phyloP scores from a whole-genome alignment of 2,113 vertebrate species.

The Pachypanchax playfairii region DNA sequence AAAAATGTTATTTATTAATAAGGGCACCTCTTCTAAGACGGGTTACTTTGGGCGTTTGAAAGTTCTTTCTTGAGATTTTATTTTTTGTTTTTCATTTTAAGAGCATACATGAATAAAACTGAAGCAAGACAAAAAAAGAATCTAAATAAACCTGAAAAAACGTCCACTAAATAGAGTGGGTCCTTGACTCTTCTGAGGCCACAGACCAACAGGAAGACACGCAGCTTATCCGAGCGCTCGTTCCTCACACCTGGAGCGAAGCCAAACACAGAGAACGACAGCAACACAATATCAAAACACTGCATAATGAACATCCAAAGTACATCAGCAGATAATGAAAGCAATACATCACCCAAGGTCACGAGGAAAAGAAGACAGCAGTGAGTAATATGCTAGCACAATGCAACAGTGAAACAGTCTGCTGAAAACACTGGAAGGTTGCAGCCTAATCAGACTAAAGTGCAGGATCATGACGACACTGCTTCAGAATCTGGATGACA shows the following conservation, averaged over 20 bases:
- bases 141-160: constrained; percentile 81
- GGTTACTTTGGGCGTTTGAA: neutral
- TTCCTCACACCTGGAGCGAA: constrained; percentile 74
- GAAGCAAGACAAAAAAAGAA: neutral
- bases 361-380: constrained; percentile 65
- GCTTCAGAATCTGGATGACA: constrained; percentile 14
- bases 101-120: neutral
- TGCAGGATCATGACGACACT: constrained; percentile 31
- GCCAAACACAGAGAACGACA: constrained; percentile 58
- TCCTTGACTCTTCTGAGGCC: constrained; percentile 91
- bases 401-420: constrained; percentile 59
- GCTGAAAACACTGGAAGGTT: constrained; percentile 49
- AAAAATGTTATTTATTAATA: constrained; percentile 35
- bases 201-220: constrained; percentile 86
- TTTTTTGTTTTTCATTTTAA: neutral
- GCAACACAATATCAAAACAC: constrained; percentile 65
- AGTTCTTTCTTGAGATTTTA: neutral
- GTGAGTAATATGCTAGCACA: constrained; percentile 72
- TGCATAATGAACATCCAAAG: constrained; percentile 70
- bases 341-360: constrained; percentile 78
- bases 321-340: constrained; percentile 74
- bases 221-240: constrained; percentile 51
- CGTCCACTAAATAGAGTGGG: constrained; percentile 85
- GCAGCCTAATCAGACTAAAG: constrained; percentile 56
- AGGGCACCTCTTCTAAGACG: neutral